Base-by-base conservation (phyloP, 2,888 invertebrate genomes). In the Lydus trimaculatus region DNA sequence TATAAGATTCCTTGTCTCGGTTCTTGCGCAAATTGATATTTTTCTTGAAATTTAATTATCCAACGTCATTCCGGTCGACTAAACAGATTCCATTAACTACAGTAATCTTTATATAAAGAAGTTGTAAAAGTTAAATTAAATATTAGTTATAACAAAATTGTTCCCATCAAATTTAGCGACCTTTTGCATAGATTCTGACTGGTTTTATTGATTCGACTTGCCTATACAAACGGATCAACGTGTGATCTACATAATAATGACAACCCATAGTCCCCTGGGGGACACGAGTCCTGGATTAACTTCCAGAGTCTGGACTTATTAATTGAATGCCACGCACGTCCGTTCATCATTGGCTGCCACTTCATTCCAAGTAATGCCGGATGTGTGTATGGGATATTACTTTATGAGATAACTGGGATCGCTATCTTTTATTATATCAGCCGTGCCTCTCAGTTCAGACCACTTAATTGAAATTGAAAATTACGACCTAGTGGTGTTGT, bases 211-310 rank as follows among this genome's bases (percentile, higher is more conserved):
- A 84, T 83, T 81, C 80, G 81, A 81, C 81, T 81, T 80, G 56
- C 79, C 76, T 79, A 76, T 80, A 81, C 83, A 83, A 82, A 83
- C 84, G 84, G 84, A 84, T 85, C 84, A 84, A 82, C 82, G 82
- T 84, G 84, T 85, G 85, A 85, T 85, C 84, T 85, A 85, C 85
- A 85, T 85, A 85, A 85, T 85, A 85, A 85, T 84, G 84, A 85
- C 83, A 82, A 81, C 79, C 80, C 79, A 76, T 78, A 79, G 79
- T 82, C 83, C 82, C 70, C 13, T 81, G 75, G 75, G 81, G 81
- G 83, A 83, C 83, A 83, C 83, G 80, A 82, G 84, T 82, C 80
- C 82, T 67, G 84, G 84, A 84, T 84, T 84, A 84, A 83, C 84
- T 84, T n/a, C 81, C 81, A 78, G 78, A 79, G 79, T 79, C 79